Evolutionary conservation across 2,113 vertebrate genomes (phyloP), one percentile per base, ranked within the genome.

Genomic region (Aramus guarauna): DNA sequence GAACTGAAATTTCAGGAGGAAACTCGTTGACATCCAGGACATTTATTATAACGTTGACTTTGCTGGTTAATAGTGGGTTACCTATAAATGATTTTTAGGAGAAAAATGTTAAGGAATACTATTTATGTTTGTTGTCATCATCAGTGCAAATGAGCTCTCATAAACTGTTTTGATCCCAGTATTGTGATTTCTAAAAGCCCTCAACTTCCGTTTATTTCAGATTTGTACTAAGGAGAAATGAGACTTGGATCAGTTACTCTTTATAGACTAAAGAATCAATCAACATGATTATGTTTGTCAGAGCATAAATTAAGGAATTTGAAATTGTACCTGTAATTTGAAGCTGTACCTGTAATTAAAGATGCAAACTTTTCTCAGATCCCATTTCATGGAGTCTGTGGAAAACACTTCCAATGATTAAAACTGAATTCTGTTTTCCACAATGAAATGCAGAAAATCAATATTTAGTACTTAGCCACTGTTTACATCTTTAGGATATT

Each of bases 21-120:
- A 99, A 99, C 98, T 99, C 99, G 67, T 99, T 99, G 96, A 99
- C 99, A 98, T 99, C 99, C 97, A 99, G 59, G 53, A 99, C 98
- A 81, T 99, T 99, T 96, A 99, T 98, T 63, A 99, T 98, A 96
- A 99, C 98, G 32, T 98, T 98, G 93, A 99, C 99, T 95, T 98
- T 99, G 90, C 99, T 99, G 96, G 98, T 98, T 98, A 99, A 98
- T 41, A 99, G 98, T 37, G 99, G 99, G 68, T 99, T 99, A 92
- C 99, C 99, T 99, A 81, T 71, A 97, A 97, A 95, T 11, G 90
- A 86, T 88, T 87, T 92, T 96, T 79, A 84, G 96, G 85, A 93
- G 77, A 88, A 96, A 60, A 95, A 5, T 9, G 32, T 91, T 75
- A 90, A 67, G 39, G 21, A 74, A 89, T 37, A 24, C 41, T 85